Evolutionary conservation across 53 echinoderm and acorn worm genomes (phyloP).

Genomic region (Crossaster papposus): DNA sequence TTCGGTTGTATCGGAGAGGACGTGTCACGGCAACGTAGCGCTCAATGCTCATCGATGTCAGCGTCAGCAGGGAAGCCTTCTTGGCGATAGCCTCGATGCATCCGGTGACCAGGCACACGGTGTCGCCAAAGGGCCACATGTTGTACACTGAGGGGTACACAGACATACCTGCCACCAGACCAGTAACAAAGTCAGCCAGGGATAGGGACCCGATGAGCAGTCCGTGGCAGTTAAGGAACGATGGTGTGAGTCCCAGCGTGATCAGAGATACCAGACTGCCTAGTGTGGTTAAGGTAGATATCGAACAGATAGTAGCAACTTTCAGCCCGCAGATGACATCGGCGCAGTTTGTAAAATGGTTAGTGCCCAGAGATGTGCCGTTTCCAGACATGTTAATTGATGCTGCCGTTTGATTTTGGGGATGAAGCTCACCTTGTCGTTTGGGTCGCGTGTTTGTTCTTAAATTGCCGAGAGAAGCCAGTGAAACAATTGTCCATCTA

Average conservation of each 20-base stretch:
- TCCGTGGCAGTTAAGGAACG: conserved; percentile 36
- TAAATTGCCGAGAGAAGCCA: neutral
- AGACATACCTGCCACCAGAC: neutral
- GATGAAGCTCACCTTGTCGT: no score
- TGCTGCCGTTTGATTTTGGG: neutral
- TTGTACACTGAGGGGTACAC: conserved; percentile 14
- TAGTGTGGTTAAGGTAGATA: conserved; percentile 1
- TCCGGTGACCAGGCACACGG: neutral
- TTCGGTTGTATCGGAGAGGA: conserved; percentile 25
- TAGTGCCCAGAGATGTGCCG: neutral
- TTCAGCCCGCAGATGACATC: conserved; percentile 17
- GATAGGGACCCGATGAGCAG: conserved; percentile 19
- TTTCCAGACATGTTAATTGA: neutral
- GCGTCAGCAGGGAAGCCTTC: conserved; percentile 17
- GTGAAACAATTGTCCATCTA: no score
- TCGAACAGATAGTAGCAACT: neutral
- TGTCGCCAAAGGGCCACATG: conserved; percentile 27
- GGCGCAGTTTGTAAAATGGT: neutral
- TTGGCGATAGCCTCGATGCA: conserved; percentile 6
- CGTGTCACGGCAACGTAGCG: conserved; percentile 47
- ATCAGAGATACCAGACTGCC: conserved; percentile 23
- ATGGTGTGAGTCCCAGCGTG: neutral
- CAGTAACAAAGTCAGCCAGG: conserved; percentile 11
- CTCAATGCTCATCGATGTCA: conserved; percentile 43
- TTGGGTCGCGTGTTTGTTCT: neutral